These are phyloP conservation scores for Dermochelys coriacea DNA, from an alignment of 2,797 vertebrate genomes.

Conservation along the genomic window DNA sequence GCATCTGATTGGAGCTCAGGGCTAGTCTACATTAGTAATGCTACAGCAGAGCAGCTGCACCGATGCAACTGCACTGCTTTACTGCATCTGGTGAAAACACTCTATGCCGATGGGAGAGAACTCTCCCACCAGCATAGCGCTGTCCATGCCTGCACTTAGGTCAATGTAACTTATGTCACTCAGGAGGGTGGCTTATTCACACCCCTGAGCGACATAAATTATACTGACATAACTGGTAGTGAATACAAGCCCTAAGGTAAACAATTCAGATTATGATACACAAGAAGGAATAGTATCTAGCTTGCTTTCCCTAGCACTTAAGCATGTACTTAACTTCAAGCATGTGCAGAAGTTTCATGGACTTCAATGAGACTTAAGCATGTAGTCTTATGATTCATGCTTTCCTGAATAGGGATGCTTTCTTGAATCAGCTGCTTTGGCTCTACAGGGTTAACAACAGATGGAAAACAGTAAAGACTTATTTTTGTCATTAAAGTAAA, in stretches of 20 bases:
- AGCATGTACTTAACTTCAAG: not conserved
- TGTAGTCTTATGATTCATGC: not conserved
- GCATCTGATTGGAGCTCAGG: not conserved
- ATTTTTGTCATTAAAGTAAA: too few relatives aligned
- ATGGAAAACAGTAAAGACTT: not conserved
- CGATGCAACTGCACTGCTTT: too few relatives aligned
- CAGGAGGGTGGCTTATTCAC: too few relatives aligned
- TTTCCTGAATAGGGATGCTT: not conserved
- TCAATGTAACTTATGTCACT: too few relatives aligned
- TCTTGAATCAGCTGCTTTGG: not conserved
- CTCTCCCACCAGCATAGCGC: too few relatives aligned
- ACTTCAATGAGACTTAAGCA: accelerated
- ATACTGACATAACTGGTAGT: too few relatives aligned
- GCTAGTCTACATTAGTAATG: not conserved
- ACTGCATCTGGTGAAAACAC: too few relatives aligned
- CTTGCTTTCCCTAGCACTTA: not conserved
- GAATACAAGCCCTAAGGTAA: not conserved
- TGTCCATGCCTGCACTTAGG: too few relatives aligned
- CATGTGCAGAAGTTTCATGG: not conserved
- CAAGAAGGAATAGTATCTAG: not conserved
- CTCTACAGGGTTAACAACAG: not conserved
- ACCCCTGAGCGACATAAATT: too few relatives aligned
- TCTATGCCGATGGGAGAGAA: too few relatives aligned
- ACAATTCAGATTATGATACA: not conserved
- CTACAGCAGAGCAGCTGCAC: too few relatives aligned